Evolutionary conservation across 2,113 vertebrate species (phyloP).

Genomic region (Ellobius talpinus): DNA sequence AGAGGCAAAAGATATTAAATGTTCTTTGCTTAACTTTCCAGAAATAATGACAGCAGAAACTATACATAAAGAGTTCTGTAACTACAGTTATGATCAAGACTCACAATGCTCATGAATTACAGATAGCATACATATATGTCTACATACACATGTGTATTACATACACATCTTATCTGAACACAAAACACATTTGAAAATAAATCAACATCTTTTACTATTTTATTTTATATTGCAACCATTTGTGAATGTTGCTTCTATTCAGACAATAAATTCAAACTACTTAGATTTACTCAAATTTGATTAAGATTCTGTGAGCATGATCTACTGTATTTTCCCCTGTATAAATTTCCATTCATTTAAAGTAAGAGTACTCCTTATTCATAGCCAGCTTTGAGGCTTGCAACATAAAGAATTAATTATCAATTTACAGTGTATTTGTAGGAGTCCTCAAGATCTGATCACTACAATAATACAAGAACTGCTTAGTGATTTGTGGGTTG

Average conservation of each 20-base stretch:
- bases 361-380: background rate
- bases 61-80: background rate
- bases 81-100: background rate
- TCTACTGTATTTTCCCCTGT: background rate
- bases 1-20: background rate
- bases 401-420: background rate
- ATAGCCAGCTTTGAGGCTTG: background rate
- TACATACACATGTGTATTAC: background rate
- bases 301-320: background rate
- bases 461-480: background rate
- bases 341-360: background rate
- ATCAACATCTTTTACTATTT: background rate
- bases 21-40: slow-evolving; percentile 1
- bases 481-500: background rate
- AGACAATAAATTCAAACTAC: background rate
- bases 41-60: background rate
- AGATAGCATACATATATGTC: background rate
- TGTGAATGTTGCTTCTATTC: background rate
- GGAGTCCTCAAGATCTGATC: background rate
- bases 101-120: background rate
- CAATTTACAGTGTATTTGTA: background rate
- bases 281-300: slow-evolving; percentile 13
- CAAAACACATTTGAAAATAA: background rate
- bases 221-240: background rate
- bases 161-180: background rate